Base-by-base conservation (phyloP, 1,140 invertebrate species). In the Portunus trituberculatus region DNA sequence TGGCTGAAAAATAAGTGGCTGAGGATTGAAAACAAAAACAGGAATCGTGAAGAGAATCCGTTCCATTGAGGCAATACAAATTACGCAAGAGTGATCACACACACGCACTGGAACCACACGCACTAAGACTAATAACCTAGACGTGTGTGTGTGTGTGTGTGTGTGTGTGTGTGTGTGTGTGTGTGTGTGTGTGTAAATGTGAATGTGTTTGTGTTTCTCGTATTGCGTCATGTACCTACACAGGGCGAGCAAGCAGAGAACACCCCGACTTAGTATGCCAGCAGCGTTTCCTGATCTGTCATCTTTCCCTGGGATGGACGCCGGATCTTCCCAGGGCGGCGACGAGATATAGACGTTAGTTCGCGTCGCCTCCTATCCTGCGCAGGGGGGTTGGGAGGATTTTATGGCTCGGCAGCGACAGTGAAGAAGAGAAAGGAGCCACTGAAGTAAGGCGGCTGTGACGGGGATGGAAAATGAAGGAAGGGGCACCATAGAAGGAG, bases 391-490 rank as follows among this genome's bases (percentile, higher is more conserved):
- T 7, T 20, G 67, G 67, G 25, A 76, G 25, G 67, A 76, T 8
- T 76, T 76, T 76, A 76, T 76, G 67, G 67, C 67, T n/a, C 20
- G 20, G 67, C 20, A 76, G 67, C 67, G 67, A 76, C 67, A 76
- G 4, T 76, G 67, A 76, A n/a, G 67, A 76, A 76, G 67, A 76
- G 67, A 76, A 76, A 76, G 25, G 67, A 76, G 67, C 67, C 67
- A 76, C 67, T 25, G 67, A n/a, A 76, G 67, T 76, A 25, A n/a
- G 25, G 67, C 20, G 67, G 67, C 67, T n/a, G 20, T 76, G 67
- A 76, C 67, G n/a, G 16, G 67, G 67, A 76, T 76, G 67, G 67
- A 76, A 76, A 25, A 76, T 76, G 67, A 76, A 76, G 67, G 67
- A 76, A n/a, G n/a, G 67, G 67, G 20, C 67, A 76, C 67, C 25